Conservation (phyloP, 2,113 vertebrate genomes). For the Cynopterus brachyotis region DNA sequence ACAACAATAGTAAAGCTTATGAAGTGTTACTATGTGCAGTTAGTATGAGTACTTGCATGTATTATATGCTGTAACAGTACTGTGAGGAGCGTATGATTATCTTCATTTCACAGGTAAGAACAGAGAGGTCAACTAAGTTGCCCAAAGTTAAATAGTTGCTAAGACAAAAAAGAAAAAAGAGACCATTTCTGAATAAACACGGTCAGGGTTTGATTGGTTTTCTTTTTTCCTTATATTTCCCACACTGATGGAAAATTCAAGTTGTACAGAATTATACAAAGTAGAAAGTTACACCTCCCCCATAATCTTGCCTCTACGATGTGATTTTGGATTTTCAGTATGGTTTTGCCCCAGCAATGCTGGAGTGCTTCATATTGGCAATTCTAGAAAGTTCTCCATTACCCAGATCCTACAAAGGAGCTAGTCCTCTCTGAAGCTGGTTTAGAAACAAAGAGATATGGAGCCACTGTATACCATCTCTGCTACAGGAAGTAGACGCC, state of each 20-base stretch:
- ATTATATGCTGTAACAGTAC: neutral
- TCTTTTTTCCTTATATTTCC: neutral
- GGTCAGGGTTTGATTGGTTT: neutral
- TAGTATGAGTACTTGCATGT: neutral
- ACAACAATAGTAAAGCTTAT: neutral
- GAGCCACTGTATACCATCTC: conserved; percentile 11
- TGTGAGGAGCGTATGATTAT: neutral
- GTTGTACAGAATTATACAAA: neutral
- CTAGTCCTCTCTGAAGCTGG: neutral
- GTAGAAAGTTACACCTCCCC: neutral
- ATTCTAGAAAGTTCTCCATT: neutral
- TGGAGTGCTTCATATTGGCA: neutral
- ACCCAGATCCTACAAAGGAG: neutral
- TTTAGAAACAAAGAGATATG: neutral
- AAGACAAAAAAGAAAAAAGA: neutral
- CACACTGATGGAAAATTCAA: neutral
- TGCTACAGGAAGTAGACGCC: neutral
- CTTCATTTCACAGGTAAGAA: neutral
- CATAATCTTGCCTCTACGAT: neutral
- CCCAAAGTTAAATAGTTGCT: neutral
- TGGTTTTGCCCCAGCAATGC: neutral
- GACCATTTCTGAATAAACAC: neutral
- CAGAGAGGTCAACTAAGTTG: conserved; percentile 37
- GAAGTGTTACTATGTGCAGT: neutral
- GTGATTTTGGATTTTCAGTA: neutral